phyloP scores from a whole-genome alignment of 2,113 vertebrate species.

The Atrichornis clamosus region DNA sequence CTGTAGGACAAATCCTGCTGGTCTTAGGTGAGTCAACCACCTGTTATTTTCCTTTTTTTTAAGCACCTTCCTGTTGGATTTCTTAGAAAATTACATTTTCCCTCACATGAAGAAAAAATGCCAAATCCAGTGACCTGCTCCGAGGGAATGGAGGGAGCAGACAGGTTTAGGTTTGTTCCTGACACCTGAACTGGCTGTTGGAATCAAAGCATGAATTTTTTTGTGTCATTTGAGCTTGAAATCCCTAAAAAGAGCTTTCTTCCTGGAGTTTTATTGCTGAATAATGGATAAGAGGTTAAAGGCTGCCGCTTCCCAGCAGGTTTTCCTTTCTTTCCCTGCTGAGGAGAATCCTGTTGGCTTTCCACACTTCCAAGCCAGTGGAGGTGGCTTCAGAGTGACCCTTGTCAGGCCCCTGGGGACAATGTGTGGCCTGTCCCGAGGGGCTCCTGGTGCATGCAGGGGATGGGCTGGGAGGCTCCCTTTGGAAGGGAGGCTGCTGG shows the following conservation, averaged over 20 bases:
- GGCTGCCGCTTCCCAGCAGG: neutral
- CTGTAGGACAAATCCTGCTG: neutral
- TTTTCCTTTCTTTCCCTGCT: neutral
- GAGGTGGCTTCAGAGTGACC: neutral
- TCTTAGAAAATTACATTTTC: neutral
- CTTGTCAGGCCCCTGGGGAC: neutral
- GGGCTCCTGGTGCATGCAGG: neutral
- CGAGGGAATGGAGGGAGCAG: neutral
- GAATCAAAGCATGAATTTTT: neutral
- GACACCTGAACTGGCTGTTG: neutral
- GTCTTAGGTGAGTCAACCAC: conserved; percentile 9
- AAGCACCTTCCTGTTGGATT: neutral
- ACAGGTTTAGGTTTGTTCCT: neutral
- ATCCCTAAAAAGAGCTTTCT: neutral
- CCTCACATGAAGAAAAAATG: neutral
- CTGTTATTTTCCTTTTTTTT: fast-evolving
- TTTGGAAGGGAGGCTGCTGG: too few relatives aligned
- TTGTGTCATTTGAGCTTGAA: neutral
- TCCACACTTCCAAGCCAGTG: fast-evolving
- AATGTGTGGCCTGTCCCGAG: neutral
- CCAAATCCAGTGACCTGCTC: neutral
- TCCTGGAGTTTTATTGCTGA: neutral
- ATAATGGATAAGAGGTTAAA: neutral
- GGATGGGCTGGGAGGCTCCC: neutral
- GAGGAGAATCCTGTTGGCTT: neutral